Conservation (phyloP, 1,140 invertebrate species). For the Amyelois transitella region DNA sequence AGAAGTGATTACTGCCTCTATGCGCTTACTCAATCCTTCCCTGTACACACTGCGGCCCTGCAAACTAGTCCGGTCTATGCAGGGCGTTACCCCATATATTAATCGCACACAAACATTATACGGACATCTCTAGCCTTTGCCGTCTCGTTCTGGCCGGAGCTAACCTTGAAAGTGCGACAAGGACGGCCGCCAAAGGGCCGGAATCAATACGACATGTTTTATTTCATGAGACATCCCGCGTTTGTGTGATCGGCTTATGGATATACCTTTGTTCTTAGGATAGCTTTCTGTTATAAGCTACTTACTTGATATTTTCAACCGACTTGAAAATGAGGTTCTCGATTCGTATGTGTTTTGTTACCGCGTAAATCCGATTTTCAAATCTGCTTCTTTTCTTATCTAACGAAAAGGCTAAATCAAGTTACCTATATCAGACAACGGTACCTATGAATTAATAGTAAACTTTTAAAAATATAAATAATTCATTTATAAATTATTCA, state of each 20-base stretch:
- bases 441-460: too few species aligned
- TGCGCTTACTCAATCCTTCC: background rate
- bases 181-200: conserved; percentile 35
- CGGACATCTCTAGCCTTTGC: conserved; percentile 20
- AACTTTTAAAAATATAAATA: too few species aligned
- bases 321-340: too few species aligned
- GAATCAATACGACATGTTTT: conserved; percentile 67
- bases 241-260: conserved; percentile 7
- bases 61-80: conserved; percentile 11
- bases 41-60: background rate
- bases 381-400: too few species aligned
- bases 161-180: conserved; percentile 21
- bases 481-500: too few species aligned
- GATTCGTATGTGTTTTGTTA: too few species aligned
- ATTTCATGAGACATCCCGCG: conserved; percentile 49
- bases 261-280: conserved; percentile 12
- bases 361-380: too few species aligned
- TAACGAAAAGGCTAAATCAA: too few species aligned
- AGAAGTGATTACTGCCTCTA: too few species aligned
- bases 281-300: conserved; percentile 8
- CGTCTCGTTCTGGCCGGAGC: conserved; percentile 30
- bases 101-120: conserved; percentile 56
- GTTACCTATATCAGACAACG: too few species aligned
- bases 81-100: conserved; percentile 51
- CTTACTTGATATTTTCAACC: too few species aligned